These are phyloP conservation scores for Pemphigus obesinymphae DNA, from an alignment of 1,140 invertebrate species.

Conservation along the genomic window DNA sequence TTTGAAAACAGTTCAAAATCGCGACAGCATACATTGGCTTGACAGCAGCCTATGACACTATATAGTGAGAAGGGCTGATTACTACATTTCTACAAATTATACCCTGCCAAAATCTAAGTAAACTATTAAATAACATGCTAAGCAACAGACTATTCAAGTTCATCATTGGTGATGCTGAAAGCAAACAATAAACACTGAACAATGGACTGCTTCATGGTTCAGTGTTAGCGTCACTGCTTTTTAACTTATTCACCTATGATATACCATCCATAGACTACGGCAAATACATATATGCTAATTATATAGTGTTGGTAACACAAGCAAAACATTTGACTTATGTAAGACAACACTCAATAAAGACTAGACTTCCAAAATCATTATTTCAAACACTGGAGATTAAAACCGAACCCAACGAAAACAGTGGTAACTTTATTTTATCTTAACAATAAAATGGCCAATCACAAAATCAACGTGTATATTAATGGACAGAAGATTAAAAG, in stretches of 20 bases:
- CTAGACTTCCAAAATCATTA: neutral
- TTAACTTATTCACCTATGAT: conserved; percentile 9
- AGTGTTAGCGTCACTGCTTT: neutral
- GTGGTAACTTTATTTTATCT: neutral
- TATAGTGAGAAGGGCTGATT: conserved; percentile 23
- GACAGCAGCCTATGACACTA: conserved; percentile 33
- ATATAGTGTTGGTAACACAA: neutral
- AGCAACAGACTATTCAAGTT: neutral
- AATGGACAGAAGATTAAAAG: neutral
- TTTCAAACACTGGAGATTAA: conserved; percentile 3
- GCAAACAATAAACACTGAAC: neutral
- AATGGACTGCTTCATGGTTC: neutral
- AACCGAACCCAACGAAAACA: neutral
- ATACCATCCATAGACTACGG: neutral
- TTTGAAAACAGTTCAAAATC: conserved; percentile 33
- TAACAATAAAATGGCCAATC: neutral
- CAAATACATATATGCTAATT: neutral
- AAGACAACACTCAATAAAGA: neutral
- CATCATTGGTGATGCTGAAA: neutral
- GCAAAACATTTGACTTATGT: neutral
- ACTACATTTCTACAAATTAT: neutral
- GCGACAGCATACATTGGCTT: conserved; percentile 18
- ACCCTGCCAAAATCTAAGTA: conserved; percentile 1
- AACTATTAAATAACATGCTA: conserved; percentile 22
- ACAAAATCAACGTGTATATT: neutral